Conservation (phyloP, 2,888 invertebrate species). For the Pharmacophagus antenor region DNA sequence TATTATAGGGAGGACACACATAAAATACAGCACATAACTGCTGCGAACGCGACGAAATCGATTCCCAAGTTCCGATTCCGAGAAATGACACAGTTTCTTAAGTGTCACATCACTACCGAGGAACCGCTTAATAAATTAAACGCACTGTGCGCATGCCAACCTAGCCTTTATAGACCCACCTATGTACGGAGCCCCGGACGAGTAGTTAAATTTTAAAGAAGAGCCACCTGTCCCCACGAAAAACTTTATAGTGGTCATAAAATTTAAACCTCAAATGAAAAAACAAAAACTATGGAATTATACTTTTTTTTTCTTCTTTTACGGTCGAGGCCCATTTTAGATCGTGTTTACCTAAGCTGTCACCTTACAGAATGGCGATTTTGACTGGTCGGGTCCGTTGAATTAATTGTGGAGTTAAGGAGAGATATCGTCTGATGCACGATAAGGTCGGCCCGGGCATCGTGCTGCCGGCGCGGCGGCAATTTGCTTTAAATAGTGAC, state of each 20-base stretch:
- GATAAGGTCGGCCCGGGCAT: constrained; percentile 63
- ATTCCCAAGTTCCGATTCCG: constrained; percentile 77
- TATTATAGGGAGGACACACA: constrained; percentile 47
- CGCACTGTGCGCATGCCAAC: constrained; percentile 63
- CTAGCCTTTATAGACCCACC: constrained; percentile 61
- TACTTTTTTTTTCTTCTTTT: constrained; percentile 62
- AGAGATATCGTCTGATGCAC: constrained; percentile 72
- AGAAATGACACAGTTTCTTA: constrained; percentile 80
- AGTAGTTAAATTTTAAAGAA: constrained; percentile 76
- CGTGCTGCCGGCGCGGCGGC: constrained; percentile 56
- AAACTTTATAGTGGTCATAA: constrained; percentile 79
- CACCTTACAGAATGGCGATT: constrained; percentile 78
- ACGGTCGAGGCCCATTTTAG: constrained; percentile 72
- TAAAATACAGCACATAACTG: constrained; percentile 76
- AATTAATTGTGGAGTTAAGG: constrained; percentile 75
- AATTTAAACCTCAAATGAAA: constrained; percentile 77
- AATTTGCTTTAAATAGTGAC: constrained; percentile 67
- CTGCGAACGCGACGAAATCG: constrained; percentile 76
- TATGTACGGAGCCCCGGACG: constrained; percentile 57
- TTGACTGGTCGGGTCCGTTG: constrained; percentile 70
- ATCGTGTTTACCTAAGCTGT: constrained; percentile 80
- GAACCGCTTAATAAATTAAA: constrained; percentile 78
- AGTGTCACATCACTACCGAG: constrained; percentile 80
- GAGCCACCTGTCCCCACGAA: constrained; percentile 80
- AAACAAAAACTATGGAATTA: constrained; percentile 67